Percentiles rank a stretch among this genome's conserved stretches.
Evolutionary conservation across 2,113 vertebrate species (phyloP).

Genomic region (Dryoscopus gambensis): DNA sequence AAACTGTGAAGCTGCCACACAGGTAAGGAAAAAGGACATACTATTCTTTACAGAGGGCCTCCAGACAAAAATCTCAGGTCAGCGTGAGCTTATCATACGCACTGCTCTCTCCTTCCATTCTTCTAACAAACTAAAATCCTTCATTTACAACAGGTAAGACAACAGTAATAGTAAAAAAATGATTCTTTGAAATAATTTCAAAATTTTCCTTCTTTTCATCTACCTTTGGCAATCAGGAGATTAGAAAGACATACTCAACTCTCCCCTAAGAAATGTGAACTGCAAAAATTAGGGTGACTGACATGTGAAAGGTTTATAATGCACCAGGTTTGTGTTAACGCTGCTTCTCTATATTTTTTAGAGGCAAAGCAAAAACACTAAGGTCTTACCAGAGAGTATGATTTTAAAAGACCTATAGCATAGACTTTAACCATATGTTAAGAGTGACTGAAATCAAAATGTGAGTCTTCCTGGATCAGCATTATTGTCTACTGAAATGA

Average conservation of each 20-base stretch:
- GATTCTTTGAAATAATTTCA: background rate
- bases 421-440: background rate
- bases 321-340: background rate
- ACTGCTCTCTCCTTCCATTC: background rate
- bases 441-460: background rate
- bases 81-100: background rate
- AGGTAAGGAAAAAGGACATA: background rate
- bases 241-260: background rate
- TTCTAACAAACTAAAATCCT: background rate
- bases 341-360: background rate
- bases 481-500: background rate
- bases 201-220: background rate
- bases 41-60: background rate
- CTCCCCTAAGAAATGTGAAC: background rate
- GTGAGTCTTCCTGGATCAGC: background rate
- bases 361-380: background rate
- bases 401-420: background rate
- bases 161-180: background rate
- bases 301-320: background rate
- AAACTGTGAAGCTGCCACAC: background rate
- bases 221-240: background rate
- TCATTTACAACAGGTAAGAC: background rate
- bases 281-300: background rate
- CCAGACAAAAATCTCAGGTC: background rate
- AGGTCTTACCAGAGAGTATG: background rate